Evolutionary conservation across 2,888 invertebrate genomes (phyloP).

Genomic region (Euphydryas editha): DNA sequence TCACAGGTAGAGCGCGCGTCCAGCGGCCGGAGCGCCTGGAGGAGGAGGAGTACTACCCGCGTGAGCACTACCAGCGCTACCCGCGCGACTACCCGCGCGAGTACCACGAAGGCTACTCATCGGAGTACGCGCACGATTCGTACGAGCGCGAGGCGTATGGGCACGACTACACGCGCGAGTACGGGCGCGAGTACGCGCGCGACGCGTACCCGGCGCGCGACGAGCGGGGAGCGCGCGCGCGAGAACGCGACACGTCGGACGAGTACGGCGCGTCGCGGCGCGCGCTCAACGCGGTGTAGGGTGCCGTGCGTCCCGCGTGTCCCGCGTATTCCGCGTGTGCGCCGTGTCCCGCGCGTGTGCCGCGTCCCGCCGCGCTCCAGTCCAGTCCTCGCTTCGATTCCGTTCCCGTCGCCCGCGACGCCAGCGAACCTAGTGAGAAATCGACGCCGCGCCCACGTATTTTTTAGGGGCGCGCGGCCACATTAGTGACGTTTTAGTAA

Average conservation of each 20-base stretch:
- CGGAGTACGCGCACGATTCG: slow-evolving; percentile 55
- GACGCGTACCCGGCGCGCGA: slow-evolving; percentile 79
- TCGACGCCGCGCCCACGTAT: slow-evolving; percentile 28
- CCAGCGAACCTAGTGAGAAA: slow-evolving; percentile 43
- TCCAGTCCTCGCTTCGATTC: slow-evolving; percentile 21
- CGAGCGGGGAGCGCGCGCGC: slow-evolving; percentile 68
- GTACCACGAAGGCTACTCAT: slow-evolving; percentile 65
- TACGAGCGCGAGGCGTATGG: slow-evolving; percentile 71
- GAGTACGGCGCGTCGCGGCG: slow-evolving; percentile 86
- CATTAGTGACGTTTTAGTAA: slow-evolving; percentile 42
- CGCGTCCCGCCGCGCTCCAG: slow-evolving; percentile 40
- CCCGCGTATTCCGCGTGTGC: slow-evolving; percentile 42
- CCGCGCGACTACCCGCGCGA: slow-evolving; percentile 50
- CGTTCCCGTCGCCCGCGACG: slow-evolving; percentile 30
- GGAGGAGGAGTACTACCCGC: slow-evolving; percentile 78
- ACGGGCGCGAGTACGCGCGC: slow-evolving; percentile 71
- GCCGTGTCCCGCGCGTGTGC: not conserved
- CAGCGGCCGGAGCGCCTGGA: slow-evolving; percentile 83
- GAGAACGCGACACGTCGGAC: slow-evolving; percentile 74
- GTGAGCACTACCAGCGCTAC: slow-evolving; percentile 54
- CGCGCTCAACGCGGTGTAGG: slow-evolving; percentile 90
- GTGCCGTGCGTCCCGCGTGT: slow-evolving; percentile 42
- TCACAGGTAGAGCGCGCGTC: slow-evolving; percentile 71
- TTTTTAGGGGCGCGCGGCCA: slow-evolving; percentile 33
- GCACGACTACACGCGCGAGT: slow-evolving; percentile 69